phyloP scores from a whole-genome alignment of 2,113 vertebrate species.

The Recurvirostra avosetta region DNA sequence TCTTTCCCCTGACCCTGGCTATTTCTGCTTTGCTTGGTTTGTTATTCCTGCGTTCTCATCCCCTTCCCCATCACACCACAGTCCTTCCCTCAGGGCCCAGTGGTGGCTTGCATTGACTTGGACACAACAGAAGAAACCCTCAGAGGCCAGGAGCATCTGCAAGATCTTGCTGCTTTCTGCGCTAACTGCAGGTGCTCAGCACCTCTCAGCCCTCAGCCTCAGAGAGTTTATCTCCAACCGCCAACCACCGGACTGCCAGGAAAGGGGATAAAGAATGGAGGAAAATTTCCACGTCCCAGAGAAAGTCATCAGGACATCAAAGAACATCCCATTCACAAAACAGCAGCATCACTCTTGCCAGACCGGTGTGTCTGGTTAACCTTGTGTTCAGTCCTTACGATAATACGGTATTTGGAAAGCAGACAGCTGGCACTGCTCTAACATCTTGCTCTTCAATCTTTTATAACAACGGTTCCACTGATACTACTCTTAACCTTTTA shows the following conservation, averaged over 20 bases:
- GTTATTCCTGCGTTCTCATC: neutral
- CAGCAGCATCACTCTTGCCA: neutral
- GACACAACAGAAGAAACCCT: neutral
- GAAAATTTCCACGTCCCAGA: neutral
- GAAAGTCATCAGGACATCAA: conserved; percentile 61
- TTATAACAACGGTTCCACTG: conserved; percentile 32
- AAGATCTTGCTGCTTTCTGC: neutral
- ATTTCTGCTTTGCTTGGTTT: neutral
- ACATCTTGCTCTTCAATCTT: conserved; percentile 55
- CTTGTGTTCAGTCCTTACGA: conserved; percentile 59
- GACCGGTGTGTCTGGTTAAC: conserved; percentile 57
- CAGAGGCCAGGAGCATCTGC: neutral
- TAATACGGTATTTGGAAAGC: conserved; percentile 65
- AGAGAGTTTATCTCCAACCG: neutral
- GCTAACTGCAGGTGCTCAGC: neutral
- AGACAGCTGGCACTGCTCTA: conserved; percentile 69
- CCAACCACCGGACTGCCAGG: neutral
- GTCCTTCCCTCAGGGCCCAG: neutral
- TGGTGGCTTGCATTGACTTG: neutral
- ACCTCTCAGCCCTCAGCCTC: neutral
- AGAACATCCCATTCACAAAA: conserved; percentile 38
- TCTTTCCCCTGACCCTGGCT: neutral
- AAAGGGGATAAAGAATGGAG: neutral
- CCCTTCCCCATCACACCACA: neutral
- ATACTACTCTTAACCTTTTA: conserved; percentile 18